Conservation (phyloP, 2,113 vertebrate species). For the Felis catus region F.catus_Fca126_mat1.0 CM031413.1:139427501-139428000, state of each 20-base stretch:
- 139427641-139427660: not conserved
- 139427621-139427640: not conserved
- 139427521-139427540: not conserved
- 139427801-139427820: not conserved
- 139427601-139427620: not conserved
- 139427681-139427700: not conserved
- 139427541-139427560: not conserved
- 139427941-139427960: not conserved
- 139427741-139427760: not conserved
- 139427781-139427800: not conserved
- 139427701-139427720: not conserved
- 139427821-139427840: not conserved
- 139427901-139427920: not conserved
- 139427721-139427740: not conserved
- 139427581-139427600: not conserved
- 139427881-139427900: not conserved
- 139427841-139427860: not conserved
- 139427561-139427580: not conserved
- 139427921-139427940: not conserved
- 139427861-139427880: not conserved
- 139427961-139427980: not conserved
- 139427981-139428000: not conserved
- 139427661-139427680: not conserved
- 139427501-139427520: not conserved
- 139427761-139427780: not conserved